Conservation (phyloP, 2,113 vertebrate species). For the Ramphastos sulfuratus region DNA sequence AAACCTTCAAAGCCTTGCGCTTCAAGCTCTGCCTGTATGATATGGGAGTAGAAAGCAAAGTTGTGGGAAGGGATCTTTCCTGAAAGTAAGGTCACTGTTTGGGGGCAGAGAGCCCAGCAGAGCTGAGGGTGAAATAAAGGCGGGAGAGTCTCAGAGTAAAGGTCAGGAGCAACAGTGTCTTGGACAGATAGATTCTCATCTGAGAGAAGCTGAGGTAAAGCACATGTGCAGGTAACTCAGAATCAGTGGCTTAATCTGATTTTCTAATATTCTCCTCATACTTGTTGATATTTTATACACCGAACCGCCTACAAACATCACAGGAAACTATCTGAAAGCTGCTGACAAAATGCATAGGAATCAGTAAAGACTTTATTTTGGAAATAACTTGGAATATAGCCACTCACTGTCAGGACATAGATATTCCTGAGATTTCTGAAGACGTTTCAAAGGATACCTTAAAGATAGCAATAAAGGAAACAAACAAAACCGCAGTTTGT, state of each 20-base stretch:
- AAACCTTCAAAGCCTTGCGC: not conserved
- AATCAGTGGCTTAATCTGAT: not conserved
- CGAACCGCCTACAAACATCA: not conserved
- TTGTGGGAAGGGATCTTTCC: not conserved
- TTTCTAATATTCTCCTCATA: not conserved
- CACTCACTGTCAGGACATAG: not conserved
- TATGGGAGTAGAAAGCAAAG: not conserved
- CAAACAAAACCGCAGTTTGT: not conserved
- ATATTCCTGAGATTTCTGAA: not conserved
- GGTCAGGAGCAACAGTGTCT: not conserved
- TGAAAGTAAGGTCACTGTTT: not conserved
- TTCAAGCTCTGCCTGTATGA: not conserved
- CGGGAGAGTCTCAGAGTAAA: not conserved
- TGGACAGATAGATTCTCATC: not conserved
- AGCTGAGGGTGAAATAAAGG: not conserved
- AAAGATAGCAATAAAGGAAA: not conserved
- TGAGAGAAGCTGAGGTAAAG: not conserved
- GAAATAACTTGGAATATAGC: not conserved
- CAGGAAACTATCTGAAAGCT: not conserved
- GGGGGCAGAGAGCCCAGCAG: not conserved
- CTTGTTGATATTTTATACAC: not conserved
- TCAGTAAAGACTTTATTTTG: not conserved
- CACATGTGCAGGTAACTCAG: not conserved
- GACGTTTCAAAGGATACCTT: not conserved
- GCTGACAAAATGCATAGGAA: not conserved